Conservation (phyloP, 2,888 invertebrate genomes). For the Neoaliturus tenellus region DNA sequence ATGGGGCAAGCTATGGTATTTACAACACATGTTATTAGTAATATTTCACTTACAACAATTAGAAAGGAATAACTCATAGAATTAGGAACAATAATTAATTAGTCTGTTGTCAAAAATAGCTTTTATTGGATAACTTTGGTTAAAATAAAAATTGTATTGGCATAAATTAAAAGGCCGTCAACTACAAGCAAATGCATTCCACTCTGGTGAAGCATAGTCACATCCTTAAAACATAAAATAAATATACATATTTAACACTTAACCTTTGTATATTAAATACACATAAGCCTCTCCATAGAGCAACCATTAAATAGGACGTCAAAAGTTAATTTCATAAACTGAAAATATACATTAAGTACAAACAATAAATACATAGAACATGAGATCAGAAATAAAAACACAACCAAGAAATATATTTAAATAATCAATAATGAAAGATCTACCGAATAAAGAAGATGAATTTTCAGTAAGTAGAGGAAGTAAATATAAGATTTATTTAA, state of each 20-base stretch:
- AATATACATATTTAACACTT: constrained; percentile 25
- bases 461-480: too few species aligned
- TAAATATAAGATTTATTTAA: too few species aligned
- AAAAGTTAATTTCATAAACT: constrained; percentile 20
- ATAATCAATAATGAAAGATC: too few species aligned
- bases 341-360: constrained; percentile 37
- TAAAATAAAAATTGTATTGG: constrained; percentile 19
- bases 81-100: background rate
- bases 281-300: background rate
- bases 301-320: background rate
- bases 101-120: constrained; percentile 3
- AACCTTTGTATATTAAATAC: background rate
- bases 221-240: background rate
- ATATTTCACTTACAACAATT: background rate
- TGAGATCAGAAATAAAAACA: constrained; percentile 47
- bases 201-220: background rate
- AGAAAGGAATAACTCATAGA: background rate
- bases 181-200: constrained; percentile 12
- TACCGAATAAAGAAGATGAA: too few species aligned
- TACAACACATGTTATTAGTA: too few species aligned
- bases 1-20: too few species aligned
- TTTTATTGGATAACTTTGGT: constrained; percentile 14
- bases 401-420: constrained; percentile 38
- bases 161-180: constrained; percentile 27
- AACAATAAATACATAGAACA: constrained; percentile 25